These are phyloP conservation scores for Parus major DNA, from an alignment of 2,113 vertebrate genomes.

Conservation along the genomic window DNA sequence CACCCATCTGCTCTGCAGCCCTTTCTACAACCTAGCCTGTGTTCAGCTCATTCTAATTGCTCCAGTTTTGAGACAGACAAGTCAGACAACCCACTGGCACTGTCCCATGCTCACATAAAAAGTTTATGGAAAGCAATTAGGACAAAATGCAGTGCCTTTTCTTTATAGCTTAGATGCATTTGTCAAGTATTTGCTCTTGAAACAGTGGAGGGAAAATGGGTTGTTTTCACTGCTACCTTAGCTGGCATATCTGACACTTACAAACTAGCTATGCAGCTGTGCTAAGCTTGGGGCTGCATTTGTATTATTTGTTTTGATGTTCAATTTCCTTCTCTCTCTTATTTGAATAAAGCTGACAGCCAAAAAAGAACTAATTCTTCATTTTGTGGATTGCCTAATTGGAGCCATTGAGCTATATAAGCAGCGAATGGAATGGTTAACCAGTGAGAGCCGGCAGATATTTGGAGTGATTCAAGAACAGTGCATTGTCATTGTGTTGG, in stretches of 20 bases:
- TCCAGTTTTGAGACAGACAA: slow-evolving; percentile 47
- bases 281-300: slow-evolving; percentile 40
- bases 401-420: slow-evolving; percentile 67
- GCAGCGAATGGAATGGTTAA: slow-evolving; percentile 80
- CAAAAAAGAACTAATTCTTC: slow-evolving; percentile 71
- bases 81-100: slow-evolving; percentile 49
- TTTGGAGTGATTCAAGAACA: slow-evolving; percentile 83
- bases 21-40: background rate
- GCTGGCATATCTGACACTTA: slow-evolving; percentile 47
- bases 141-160: slow-evolving; percentile 39
- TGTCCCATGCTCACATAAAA: slow-evolving; percentile 30
- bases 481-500: slow-evolving; percentile 72
- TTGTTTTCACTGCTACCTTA: slow-evolving; percentile 50
- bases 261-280: slow-evolving; percentile 44
- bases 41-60: slow-evolving; percentile 50
- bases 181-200: slow-evolving; percentile 49
- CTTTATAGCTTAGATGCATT: slow-evolving; percentile 38
- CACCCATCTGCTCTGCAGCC: slow-evolving; percentile 51
- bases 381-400: slow-evolving; percentile 66
- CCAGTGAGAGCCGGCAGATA: slow-evolving; percentile 76
- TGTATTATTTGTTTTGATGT: slow-evolving; percentile 48
- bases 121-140: slow-evolving; percentile 57
- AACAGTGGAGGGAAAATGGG: slow-evolving; percentile 11
- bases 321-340: slow-evolving; percentile 15
- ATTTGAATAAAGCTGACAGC: slow-evolving; percentile 78